Evolutionary conservation across 2,113 vertebrate genomes (phyloP).

Genomic region (Neotoma lepida): DNA sequence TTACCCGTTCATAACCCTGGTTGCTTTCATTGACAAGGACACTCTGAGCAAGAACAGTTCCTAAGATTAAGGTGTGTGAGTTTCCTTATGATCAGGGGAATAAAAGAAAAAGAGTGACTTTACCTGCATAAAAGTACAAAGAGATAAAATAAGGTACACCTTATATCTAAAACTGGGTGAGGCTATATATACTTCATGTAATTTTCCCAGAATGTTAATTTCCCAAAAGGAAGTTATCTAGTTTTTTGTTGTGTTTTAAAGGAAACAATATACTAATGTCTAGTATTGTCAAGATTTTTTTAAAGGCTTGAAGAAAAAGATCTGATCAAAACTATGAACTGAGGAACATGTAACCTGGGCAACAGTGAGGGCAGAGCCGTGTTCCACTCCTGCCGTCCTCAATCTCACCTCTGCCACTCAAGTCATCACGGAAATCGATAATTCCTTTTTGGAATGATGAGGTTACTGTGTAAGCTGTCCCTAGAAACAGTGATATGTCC

Average conservation of each 20-base stretch:
- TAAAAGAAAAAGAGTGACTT: neutral
- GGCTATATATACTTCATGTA: neutral
- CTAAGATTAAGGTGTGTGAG: neutral
- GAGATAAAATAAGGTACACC: neutral
- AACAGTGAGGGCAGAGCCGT: neutral
- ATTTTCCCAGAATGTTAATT: conserved; percentile 29
- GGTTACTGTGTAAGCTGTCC: neutral
- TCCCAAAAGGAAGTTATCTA: neutral
- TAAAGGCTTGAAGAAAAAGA: conserved; percentile 14
- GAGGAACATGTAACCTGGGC: neutral
- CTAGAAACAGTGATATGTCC: neutral
- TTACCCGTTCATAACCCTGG: neutral
- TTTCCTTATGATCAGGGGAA: neutral
- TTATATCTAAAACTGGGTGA: conserved; percentile 10
- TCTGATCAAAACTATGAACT: neutral
- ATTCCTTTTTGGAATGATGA: neutral
- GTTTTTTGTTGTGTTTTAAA: neutral
- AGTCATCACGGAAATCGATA: rapidly evolving
- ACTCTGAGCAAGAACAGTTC: conserved; percentile 11
- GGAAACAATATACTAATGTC: neutral
- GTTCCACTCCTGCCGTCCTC: neutral
- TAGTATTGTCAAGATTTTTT: neutral
- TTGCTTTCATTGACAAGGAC: neutral
- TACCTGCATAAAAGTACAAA: neutral
- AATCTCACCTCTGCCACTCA: neutral